Percentiles rank a stretch among this genome's conserved stretches.
Conservation (phyloP, 2,888 invertebrate species). For the Eupithecia exiguata region DNA sequence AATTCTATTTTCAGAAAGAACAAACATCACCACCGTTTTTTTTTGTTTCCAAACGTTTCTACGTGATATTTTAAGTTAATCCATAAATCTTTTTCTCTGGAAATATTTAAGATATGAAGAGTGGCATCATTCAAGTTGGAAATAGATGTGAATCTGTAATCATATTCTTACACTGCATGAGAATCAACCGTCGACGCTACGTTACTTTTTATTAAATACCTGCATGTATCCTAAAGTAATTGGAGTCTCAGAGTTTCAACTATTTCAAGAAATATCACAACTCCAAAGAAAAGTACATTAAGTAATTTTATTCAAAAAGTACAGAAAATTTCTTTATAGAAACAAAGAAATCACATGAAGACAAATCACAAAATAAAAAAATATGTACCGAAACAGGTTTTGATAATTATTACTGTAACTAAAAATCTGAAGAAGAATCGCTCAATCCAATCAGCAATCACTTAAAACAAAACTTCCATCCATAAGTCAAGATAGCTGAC, state of each 20-base stretch:
- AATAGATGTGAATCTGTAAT: neutral
- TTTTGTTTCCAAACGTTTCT: neutral
- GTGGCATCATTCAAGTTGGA: neutral
- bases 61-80: neutral
- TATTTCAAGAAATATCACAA: too few species aligned
- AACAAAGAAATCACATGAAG: neutral
- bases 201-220: too few species aligned
- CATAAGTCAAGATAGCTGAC: conserved; percentile 47
- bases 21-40: neutral
- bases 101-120: neutral
- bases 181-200: too few species aligned
- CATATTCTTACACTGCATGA: neutral
- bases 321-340: neutral
- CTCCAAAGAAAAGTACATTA: too few species aligned
- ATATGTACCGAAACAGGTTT: neutral
- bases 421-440: conserved; percentile 12
- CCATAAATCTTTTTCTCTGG: neutral
- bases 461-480: conserved; percentile 34
- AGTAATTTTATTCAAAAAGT: too few species aligned
- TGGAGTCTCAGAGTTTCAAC: too few species aligned
- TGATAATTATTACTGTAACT: neutral
- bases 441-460: conserved; percentile 36
- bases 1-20: neutral
- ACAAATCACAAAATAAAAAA: neutral
- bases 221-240: too few species aligned